Evolutionary conservation across 2,888 invertebrate species (phyloP).

Genomic region (Megamerina dolium): DNA sequence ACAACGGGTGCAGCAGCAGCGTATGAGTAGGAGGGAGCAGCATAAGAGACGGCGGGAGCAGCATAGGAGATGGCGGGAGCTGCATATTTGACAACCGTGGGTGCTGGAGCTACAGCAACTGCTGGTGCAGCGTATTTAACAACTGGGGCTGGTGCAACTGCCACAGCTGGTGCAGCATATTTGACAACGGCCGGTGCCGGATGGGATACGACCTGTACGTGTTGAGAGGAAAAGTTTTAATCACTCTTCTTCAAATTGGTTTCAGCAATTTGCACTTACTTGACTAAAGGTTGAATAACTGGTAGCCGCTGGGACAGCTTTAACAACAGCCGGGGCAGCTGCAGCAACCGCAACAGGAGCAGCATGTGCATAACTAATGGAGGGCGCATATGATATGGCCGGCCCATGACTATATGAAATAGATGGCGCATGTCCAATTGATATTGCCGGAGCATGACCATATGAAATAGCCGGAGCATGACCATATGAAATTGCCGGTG

Average conservation of each 20-base stretch:
- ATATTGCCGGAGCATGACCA: conserved; percentile 32
- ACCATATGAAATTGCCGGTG: conserved; percentile 13
- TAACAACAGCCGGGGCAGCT: conserved; percentile 22
- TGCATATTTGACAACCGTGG: conserved; percentile 19
- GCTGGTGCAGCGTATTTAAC: conserved; percentile 18
- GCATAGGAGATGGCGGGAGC: conserved; percentile 20
- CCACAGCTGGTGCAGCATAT: conserved; percentile 29
- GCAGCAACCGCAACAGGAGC: conserved; percentile 35
- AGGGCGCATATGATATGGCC: conserved; percentile 36
- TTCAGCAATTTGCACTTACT: conserved; percentile 26
- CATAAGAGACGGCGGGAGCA: conserved; percentile 36
- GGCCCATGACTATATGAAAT: conserved; percentile 14
- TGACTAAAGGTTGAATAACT: conserved; percentile 58
- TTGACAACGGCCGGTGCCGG: conserved; percentile 29
- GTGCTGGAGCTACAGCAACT: conserved; percentile 21
- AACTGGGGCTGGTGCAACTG: conserved; percentile 18
- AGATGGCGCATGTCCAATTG: conserved; percentile 12
- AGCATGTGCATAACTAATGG: conserved; percentile 25
- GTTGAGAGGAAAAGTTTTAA: too few species aligned
- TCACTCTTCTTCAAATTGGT: neutral
- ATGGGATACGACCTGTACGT: conserved; percentile 35
- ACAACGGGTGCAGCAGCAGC: conserved; percentile 15
- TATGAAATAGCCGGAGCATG: conserved; percentile 27
- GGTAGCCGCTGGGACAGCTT: conserved; percentile 51
- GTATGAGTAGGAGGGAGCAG: conserved; percentile 25